Conservation (phyloP, 2,113 vertebrate species). For the Rhinolophus sinicus region DNA sequence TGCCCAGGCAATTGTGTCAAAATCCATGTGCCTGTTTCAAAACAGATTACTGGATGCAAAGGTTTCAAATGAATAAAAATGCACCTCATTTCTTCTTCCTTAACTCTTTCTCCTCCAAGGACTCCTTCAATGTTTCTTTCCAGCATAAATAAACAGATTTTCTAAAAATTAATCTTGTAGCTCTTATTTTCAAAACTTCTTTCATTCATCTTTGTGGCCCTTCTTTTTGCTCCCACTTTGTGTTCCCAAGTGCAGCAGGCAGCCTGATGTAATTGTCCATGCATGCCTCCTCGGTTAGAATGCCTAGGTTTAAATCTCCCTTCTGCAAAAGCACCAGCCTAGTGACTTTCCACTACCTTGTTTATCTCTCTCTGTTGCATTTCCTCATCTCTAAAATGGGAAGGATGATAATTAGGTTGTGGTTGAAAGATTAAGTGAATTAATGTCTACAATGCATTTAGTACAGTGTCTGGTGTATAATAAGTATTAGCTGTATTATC, state of each 20-base stretch:
- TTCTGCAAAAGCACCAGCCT: background rate
- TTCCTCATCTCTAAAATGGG: constrained; percentile 25
- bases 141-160: background rate
- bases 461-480: background rate
- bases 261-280: background rate
- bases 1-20: background rate
- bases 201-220: background rate
- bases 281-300: background rate
- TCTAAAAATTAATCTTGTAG: background rate
- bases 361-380: background rate
- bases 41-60: background rate
- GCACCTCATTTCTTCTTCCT: background rate
- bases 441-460: background rate
- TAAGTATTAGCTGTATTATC: background rate
- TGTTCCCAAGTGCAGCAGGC: background rate
- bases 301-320: background rate
- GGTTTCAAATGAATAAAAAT: background rate
- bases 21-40: background rate
- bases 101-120: background rate
- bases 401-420: background rate
- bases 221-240: background rate
- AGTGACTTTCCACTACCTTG: background rate
- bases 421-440: background rate
- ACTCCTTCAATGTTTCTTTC: background rate
- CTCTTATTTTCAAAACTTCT: background rate